Evolutionary conservation across 2,797 vertebrate genomes (phyloP).

Genomic region (Smutsia temminckii): DNA sequence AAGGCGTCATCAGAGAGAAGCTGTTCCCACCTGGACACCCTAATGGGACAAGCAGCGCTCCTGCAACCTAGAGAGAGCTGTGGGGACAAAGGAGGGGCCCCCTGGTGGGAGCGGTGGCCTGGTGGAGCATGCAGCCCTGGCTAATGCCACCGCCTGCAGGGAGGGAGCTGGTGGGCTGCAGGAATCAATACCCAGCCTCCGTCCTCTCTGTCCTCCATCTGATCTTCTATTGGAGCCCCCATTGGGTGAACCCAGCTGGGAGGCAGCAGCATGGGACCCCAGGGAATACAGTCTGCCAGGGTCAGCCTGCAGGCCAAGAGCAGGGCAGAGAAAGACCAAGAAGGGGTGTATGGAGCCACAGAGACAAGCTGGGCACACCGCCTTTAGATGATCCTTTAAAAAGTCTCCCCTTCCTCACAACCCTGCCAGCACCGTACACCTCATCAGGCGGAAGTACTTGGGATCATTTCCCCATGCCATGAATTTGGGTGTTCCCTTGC

Average conservation of each 20-base stretch:
- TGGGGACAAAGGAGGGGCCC: background rate
- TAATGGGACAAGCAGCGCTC: background rate
- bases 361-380: background rate
- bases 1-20: background rate
- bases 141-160: background rate
- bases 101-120: background rate
- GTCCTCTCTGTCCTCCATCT: background rate
- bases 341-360: fast-evolving
- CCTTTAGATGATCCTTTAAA: too few relatives aligned
- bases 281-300: background rate
- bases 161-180: background rate
- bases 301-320: background rate
- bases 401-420: fast-evolving
- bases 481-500: background rate
- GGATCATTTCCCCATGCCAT: background rate
- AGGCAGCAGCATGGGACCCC: background rate
- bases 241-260: background rate
- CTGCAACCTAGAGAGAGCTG: background rate
- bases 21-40: background rate
- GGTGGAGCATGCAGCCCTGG: too few relatives aligned
- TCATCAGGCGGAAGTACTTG: background rate
- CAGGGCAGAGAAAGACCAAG: background rate
- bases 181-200: background rate
- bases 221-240: background rate
- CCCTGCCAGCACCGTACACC: background rate